Evolutionary conservation across 2,113 vertebrate species (phyloP).

Genomic region (Callithrix jacchus): DNA sequence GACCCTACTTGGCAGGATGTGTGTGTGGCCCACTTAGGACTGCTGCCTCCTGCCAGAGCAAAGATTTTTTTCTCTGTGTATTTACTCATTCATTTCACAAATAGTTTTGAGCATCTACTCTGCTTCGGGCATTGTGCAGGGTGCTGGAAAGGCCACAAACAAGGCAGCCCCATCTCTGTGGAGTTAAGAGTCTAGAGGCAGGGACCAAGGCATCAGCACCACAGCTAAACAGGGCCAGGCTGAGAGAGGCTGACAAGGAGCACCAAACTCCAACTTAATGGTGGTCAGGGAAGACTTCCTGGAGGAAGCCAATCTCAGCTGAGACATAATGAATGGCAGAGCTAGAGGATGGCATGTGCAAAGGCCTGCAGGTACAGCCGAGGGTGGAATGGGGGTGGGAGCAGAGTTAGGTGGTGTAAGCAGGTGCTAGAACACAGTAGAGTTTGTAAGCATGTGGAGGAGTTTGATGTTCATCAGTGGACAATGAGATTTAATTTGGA

Average conservation of each 20-base stretch:
- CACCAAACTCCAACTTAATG: background rate
- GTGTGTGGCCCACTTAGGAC: background rate
- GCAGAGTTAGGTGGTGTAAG: background rate
- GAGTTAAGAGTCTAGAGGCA: background rate
- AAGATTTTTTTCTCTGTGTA: background rate
- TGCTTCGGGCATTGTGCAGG: too few relatives aligned
- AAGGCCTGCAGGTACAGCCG: background rate
- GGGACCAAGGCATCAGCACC: background rate
- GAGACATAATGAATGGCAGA: background rate
- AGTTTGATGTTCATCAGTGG: background rate
- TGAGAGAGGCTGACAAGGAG: background rate
- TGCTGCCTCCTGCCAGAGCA: background rate
- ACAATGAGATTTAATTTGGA: background rate
- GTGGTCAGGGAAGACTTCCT: slow-evolving; percentile 35
- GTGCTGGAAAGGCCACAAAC: background rate
- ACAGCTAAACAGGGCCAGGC: background rate
- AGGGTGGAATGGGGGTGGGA: background rate
- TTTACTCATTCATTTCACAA: background rate
- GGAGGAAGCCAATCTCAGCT: background rate
- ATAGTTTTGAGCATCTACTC: background rate
- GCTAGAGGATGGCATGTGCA: background rate
- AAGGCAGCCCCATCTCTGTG: background rate
- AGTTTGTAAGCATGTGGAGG: background rate
- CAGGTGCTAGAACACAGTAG: background rate
- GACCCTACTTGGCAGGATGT: background rate